Evolutionary conservation across 2,888 invertebrate genomes (phyloP), one percentile per base, ranked within the genome.

Genomic region (Blastobasis lacticolella): DNA sequence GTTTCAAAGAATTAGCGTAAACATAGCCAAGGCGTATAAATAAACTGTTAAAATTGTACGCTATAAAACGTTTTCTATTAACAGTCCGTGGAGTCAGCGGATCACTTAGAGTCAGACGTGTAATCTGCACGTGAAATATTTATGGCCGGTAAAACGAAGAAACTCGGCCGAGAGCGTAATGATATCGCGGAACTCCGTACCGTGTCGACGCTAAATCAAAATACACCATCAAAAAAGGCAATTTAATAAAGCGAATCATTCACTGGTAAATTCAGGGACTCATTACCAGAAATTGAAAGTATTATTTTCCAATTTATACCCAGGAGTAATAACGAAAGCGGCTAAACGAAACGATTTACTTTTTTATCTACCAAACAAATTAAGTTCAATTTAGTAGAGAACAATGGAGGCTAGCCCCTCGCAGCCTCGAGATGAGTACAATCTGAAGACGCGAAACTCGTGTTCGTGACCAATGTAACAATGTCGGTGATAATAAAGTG

Each of bases 391-490:
- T 23, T 23, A 23, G 23, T 23, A 23, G 23, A 8, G 41, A 41
- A 41, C 8, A 8, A 41, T 41, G 41, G 41, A 9, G 9, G 41
- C 41, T 9, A 41, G 41, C 9, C 41, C 41, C 7, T 7, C 41
- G 41, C 41, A 41, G 41, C 7, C 41, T 8, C 9, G 7, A 7
- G 9, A 41, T 4, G 9, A 44, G 9, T n/a, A 10, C 6, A 10
- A 10, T 5, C 45, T 10, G 10, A 23, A 23, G 23, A 23, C 23
- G 23, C 23, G 23, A 23, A 23, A 52, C 49, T 37, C 23, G 51
- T 48, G 47, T 49, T 52, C 47, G 45, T 52, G 50, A 48, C 50
- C 43, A 38, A 4, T 37, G 47, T 38, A 46, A 49, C 50, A 53
- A 50, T 50, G 40, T 1, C 41, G 41, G 42, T 41, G 23, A 23